Evolutionary conservation across 2,888 invertebrate genomes (phyloP).

Genomic region (Balanococcus diminutus): DNA sequence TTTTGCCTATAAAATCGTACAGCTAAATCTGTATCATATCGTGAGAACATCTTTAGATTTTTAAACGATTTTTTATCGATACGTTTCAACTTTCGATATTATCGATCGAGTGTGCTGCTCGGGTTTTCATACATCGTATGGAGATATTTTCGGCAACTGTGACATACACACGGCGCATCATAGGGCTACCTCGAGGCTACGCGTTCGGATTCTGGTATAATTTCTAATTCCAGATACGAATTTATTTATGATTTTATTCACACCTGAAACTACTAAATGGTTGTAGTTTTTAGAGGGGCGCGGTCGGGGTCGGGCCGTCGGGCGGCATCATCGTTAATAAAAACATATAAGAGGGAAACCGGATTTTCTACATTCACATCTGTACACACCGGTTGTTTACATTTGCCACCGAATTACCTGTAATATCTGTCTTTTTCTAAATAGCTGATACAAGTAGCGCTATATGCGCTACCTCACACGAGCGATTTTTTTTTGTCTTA

Average conservation of each 20-base stretch:
- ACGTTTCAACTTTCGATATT: no score
- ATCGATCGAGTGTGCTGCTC: no score
- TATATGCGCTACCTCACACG: not conserved
- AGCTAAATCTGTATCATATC: no score
- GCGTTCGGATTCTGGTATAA: not conserved
- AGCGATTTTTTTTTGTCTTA: not conserved
- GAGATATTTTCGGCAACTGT: no score
- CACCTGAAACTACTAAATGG: conserved; percentile 17
- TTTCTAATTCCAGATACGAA: not conserved
- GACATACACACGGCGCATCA: not conserved
- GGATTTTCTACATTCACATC: conserved; percentile 11
- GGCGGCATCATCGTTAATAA: conserved; percentile 11
- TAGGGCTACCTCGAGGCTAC: not conserved
- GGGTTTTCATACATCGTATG: no score
- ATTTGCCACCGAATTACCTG: conserved; percentile 38
- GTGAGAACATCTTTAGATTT: no score
- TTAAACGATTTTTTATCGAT: no score
- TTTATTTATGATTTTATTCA: conserved; percentile 36
- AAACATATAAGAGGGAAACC: conserved; percentile 28
- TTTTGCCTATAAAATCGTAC: no score
- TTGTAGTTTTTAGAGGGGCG: not conserved
- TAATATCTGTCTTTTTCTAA: not conserved
- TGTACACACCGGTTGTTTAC: not conserved
- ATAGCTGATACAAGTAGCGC: not conserved
- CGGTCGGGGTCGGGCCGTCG: not conserved